A percentile compares a stretch with the other conserved stretches of the same genome.
Evolutionary conservation across 2,888 invertebrate genomes (phyloP).

Genomic region (Acanthopleura granulata): DNA sequence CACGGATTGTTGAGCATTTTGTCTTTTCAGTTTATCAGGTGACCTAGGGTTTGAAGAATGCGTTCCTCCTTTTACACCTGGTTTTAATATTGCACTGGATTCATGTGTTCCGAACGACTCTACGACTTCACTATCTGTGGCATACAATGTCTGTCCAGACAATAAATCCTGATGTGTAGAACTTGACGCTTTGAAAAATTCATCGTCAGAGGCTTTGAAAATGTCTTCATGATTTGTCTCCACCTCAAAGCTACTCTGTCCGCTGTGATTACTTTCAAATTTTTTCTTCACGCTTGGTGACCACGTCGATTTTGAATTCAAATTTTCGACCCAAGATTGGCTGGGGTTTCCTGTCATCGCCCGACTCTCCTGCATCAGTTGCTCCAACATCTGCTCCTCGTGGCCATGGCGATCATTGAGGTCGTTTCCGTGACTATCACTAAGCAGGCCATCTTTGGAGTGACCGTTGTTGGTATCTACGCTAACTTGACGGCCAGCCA

Average conservation of each 20-base stretch:
- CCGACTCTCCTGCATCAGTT: not conserved
- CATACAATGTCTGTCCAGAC: too few species aligned
- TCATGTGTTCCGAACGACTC: not conserved
- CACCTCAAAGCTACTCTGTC: not conserved
- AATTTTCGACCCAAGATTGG: not conserved
- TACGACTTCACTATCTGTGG: not conserved
- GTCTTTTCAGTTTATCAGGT: not conserved
- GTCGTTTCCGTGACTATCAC: not conserved
- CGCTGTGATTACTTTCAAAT: not conserved
- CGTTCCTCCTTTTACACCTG: not conserved
- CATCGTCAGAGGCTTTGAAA: not conserved
- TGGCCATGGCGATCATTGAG: not conserved
- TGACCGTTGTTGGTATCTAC: not conserved
- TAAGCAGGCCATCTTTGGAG: not conserved
- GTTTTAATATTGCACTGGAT: not conserved
- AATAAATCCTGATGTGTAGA: not conserved
- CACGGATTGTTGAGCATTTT: not conserved
- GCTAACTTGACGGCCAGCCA: not conserved
- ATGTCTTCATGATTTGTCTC: not conserved
- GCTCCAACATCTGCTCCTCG: slow-evolving; percentile 7
- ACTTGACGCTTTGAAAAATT: not conserved
- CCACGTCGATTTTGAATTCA: slow-evolving; percentile 8
- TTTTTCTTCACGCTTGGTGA: slow-evolving; percentile 6
- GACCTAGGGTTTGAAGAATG: not conserved
- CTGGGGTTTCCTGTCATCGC: not conserved